Evolutionary conservation across 1,140 invertebrate genomes (phyloP), one percentile per base, ranked within the genome.

Genomic region (Andricus grossulariae): DNA sequence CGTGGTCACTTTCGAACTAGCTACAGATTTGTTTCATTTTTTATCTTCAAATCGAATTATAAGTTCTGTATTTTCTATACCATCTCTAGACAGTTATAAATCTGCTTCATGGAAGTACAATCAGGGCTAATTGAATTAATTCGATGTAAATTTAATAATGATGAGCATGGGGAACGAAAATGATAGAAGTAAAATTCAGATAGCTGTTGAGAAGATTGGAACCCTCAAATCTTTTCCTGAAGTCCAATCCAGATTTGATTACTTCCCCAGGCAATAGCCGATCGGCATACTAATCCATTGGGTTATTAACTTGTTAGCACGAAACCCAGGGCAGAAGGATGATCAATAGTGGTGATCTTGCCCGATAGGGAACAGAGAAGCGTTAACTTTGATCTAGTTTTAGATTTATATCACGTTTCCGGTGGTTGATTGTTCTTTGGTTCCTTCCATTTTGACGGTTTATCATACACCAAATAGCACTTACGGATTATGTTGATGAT

Each of bases 231-330:
- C 60, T 66, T 66, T 66, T 8, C 32, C 21, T 3, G 1, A 66
- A 66, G 32, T 39, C 32, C 13, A n/a, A 16, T 39, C 60, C 25
- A 66, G 60, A 66, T 32, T 66, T 66, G 25, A 66, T 66, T 66
- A 66, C 32, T 32, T 66, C 60, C 25, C 57, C 25, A 16, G 60
- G 25, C 60, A 66, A 66, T 66, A 66, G 39, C 32, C 25, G 60
- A 66, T 66, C 60, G 25, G 60, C 60, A 66, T 66, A 66, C 60
- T 66, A 66, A 66, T 66, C 25, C 60, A 8, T 66, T 66, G 32
- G 60, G 60, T 66, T 66, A 66, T 66, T 66, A 66, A 66, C 60
- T 66, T 66, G 60, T 66, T 66, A 66, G 60, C 60, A 66, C 25
- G 60, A 66, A 39, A 39, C 60, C 25, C 39, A 66, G 60, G 39